Evolutionary conservation across 1,140 invertebrate genomes (phyloP).

Genomic region (Andrena cerasifolii): DNA sequence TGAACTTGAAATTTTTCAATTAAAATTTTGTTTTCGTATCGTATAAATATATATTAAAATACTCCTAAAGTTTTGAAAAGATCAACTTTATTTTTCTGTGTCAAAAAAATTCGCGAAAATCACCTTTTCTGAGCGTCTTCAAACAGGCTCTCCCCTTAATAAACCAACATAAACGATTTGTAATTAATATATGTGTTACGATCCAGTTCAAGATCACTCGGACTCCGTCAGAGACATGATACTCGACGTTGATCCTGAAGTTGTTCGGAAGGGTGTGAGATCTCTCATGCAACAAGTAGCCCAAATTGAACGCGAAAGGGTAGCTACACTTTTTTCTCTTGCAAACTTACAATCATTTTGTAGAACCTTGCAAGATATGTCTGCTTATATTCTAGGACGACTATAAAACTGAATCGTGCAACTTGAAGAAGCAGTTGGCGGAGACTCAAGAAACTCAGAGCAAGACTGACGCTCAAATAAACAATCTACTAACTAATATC

Average conservation of each 20-base stretch:
- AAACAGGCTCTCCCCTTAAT: too few relatives aligned
- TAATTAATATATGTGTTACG: neutral
- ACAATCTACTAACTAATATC: conserved; percentile 84
- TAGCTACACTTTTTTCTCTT: conserved; percentile 71
- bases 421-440: conserved; percentile 87
- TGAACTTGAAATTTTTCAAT: too few relatives aligned
- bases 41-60: too few relatives aligned
- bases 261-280: conserved; percentile 92
- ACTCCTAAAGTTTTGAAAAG: too few relatives aligned
- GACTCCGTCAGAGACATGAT: conserved; percentile 83
- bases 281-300: conserved; percentile 95
- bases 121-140: too few relatives aligned
- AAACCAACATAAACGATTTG: neutral
- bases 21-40: too few relatives aligned
- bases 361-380: conserved; percentile 5
- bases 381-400: conserved; percentile 85
- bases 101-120: too few relatives aligned
- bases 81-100: too few relatives aligned
- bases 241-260: conserved; percentile 92
- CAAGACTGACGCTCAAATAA: conserved; percentile 88
- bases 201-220: conserved; percentile 80
- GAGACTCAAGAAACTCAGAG: conserved; percentile 87
- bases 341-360: neutral
- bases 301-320: conserved; percentile 92
- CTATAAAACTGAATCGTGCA: conserved; percentile 87